A percentile compares a stretch with the other conserved stretches of the same genome.
Evolutionary conservation across 23 tunicate species (phyloP).

Genomic region (Trididemnum nubilum): DNA sequence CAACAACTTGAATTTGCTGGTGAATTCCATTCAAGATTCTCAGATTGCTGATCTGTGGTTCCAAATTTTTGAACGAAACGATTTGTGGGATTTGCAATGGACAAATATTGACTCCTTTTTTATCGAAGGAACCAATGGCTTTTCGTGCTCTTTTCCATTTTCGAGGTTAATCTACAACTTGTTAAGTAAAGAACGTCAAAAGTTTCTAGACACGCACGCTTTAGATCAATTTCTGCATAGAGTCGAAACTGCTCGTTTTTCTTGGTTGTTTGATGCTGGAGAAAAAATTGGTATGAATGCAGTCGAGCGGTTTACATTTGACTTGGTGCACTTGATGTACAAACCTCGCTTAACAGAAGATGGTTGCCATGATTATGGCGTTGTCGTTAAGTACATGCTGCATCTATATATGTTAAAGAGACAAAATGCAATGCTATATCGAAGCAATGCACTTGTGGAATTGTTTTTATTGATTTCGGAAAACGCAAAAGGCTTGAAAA

Average conservation of each 20-base stretch:
- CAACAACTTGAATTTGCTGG: conserved; percentile 50
- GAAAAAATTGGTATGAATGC: conserved; percentile 1
- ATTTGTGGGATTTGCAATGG: conserved; percentile 17
- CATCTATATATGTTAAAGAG: not conserved
- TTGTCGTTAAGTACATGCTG: conserved; percentile 19
- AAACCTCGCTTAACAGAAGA: conserved; percentile 16
- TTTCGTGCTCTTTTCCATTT: conserved; percentile 42
- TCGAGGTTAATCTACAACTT: not conserved
- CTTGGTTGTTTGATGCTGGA: not conserved
- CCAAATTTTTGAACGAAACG: not conserved
- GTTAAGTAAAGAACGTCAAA: conserved; percentile 25
- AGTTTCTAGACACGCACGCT: not conserved
- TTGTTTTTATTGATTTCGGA: not conserved
- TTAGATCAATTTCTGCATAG: not conserved
- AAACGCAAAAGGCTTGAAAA: not conserved
- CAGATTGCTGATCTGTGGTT: not conserved
- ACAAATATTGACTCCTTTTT: not conserved
- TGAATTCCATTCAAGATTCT: not conserved
- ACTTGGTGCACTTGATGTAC: conserved; percentile 29
- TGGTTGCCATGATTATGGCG: not conserved
- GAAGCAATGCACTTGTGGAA: not conserved
- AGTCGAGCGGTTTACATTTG: conserved; percentile 11
- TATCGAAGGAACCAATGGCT: not conserved
- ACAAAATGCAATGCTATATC: not conserved
- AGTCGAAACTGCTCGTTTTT: not conserved